Conservation (phyloP, 2,888 invertebrate species). For the Pocota personata region DNA sequence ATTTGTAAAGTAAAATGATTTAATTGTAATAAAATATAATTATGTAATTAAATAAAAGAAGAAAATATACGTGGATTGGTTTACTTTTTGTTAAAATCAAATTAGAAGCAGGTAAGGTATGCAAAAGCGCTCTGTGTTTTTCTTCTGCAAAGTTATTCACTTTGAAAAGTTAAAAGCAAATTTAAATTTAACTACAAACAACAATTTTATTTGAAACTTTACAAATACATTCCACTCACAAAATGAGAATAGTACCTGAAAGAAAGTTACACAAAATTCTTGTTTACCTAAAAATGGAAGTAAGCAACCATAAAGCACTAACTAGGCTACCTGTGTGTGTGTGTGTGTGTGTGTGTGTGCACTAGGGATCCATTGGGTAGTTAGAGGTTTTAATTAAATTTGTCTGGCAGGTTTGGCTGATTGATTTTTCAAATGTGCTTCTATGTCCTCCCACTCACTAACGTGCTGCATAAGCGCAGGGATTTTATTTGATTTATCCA, state of each 20-base stretch:
- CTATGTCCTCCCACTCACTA: not conserved
- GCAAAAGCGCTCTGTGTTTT: no score
- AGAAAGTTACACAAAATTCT: constrained; percentile 44
- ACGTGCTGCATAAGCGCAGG: not conserved
- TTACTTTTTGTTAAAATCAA: not conserved
- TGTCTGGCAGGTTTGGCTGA: constrained; percentile 66
- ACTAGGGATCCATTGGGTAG: constrained; percentile 13
- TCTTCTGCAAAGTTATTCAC: not conserved
- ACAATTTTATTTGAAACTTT: constrained; percentile 36
- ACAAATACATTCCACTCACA: constrained; percentile 3
- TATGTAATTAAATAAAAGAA: constrained; percentile 42
- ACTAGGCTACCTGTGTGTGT: not conserved
- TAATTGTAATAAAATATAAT: constrained; percentile 70
- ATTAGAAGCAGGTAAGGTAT: not conserved
- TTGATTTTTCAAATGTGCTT: constrained; percentile 63
- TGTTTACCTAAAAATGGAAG: constrained; percentile 48
- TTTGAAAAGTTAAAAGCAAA: not conserved
- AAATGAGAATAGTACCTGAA: not conserved
- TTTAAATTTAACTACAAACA: not conserved
- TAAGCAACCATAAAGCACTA: constrained; percentile 3
- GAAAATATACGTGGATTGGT: no score
- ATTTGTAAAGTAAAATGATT: constrained; percentile 69
- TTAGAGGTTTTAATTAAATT: constrained; percentile 71
- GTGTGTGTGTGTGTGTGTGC: not conserved
- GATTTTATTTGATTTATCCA: constrained; percentile 41